Evolutionary conservation across 2,797 vertebrate genomes (phyloP).

Genomic region (Pithecia hirsuta): DNA sequence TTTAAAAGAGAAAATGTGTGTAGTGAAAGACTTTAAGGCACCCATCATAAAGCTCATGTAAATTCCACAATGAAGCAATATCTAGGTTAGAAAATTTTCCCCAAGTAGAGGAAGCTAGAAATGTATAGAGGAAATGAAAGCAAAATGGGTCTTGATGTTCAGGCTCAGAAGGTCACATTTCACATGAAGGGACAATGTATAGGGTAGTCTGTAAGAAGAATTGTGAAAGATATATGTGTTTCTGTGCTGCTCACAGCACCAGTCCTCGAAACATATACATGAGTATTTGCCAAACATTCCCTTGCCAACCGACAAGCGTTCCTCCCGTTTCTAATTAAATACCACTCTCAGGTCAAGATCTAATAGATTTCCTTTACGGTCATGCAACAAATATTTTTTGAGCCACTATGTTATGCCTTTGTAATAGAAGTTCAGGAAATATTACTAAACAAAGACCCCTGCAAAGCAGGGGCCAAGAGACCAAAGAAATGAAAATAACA

Average conservation of each 20-base stretch:
- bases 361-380: neutral
- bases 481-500: neutral
- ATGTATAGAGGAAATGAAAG: constrained; percentile 57
- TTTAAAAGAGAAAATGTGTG: constrained; percentile 33
- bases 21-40: neutral
- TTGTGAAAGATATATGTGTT: neutral
- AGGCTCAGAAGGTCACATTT: neutral
- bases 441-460: neutral
- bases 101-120: constrained; percentile 47
- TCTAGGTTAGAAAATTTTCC: constrained; percentile 36
- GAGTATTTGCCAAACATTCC: neutral
- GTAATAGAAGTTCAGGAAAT: neutral
- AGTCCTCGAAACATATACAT: neutral
- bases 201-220: neutral
- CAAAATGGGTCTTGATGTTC: neutral
- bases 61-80: constrained; percentile 64
- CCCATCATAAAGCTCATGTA: neutral
- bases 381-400: neutral
- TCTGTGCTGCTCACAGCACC: neutral
- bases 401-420: neutral
- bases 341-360: neutral
- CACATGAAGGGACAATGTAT: neutral
- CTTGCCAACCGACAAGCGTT: neutral
- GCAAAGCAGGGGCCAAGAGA: neutral
- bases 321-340: neutral